Base-by-base conservation (phyloP, 2,888 invertebrate species). In the Tinea pellionella region DNA sequence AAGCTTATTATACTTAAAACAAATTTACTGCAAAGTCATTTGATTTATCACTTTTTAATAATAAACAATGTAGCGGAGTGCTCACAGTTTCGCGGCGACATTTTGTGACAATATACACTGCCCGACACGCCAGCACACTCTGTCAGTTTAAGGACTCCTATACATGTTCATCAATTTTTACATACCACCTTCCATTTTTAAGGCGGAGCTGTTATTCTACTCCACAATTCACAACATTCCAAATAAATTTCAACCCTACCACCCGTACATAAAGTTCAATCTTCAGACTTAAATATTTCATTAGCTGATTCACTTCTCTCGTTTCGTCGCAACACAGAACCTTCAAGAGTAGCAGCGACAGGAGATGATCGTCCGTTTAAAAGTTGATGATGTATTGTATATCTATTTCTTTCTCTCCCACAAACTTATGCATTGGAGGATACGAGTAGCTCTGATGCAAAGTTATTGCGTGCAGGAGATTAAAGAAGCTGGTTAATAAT, bases 161-260 rank as follows among this genome's bases (percentile, higher is more conserved):
- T 86, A 86, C 84, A 84, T 86, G 86, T 87, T 86, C 85, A 87
- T 87, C 80, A 87, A 87, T 87, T 87, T 87, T 87, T 87, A 87
- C 86, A 87, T 86, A 85, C 87, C 86, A 87, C 86, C 87, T 87
- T 86, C 87, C 86, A 87, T 86, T 87, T 87, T 87, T 87, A 85
- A 87, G 87, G 87, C 85, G 87, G 87, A 84, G 86, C 84, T 86
- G 82, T 78, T 80, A 75, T 82, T 82, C 74, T 71, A 68, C 74
- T 70, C 71, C 73, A 78, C 74, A 72, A 70, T 67, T 68, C 64
- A 62, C 59, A 62, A 62, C 0, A 0, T 1, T 1, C 37, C 62
- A 66, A 41, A 6, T n/a, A n/a, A 72, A 66, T 63, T 29, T 61
- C 7, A 62, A 71, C 69, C 63, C 60, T 74, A 69, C 15, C 0